Base-by-base conservation (phyloP, 1,140 invertebrate species). In the Aplysia californica region DNA sequence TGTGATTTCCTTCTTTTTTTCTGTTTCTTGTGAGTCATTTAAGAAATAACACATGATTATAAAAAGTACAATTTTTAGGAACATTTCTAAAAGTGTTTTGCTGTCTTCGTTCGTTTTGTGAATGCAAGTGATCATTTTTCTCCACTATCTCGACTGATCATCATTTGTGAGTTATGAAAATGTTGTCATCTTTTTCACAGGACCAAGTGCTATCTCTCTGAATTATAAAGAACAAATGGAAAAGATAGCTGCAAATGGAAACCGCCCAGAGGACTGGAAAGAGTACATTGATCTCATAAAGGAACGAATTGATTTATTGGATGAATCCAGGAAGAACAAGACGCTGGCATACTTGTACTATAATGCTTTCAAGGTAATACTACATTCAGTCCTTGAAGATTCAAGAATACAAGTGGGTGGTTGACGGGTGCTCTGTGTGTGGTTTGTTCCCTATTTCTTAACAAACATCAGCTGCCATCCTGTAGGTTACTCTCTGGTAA, bases 281-380 rank as follows among this genome's bases (percentile, higher is more conserved):
- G 58, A 64, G n/a, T 73, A 73, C 23, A 73, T 73, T 26, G 70
- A 73, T 31, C 10, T 18, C 3, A 23, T 73, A 15, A 73, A 73
- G 23, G 36, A 18, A 38, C 59, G 29, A 41, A 26, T n/a, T 3
- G 31, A 73, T 10, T 31, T 35, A 2, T 15, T 56, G 35, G 70
- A 73, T 38, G 70, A 73, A 21, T 26, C 4, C 56, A 59, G 21
- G 44, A 21, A 29, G n/a, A 73, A 59, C n/a, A 23, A 23, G 10
- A 61, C 31, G 20, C 36, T 73, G 10, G 26, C n/a, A 4, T 61
- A 73, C 15, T 5, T 59, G 23, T 73, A 73, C 38, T 38, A 15
- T 35, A 39, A 2, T 39, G 70, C 70, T n/a, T 73, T 73, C 56
- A 73, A 73, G 70, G 69, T 71, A 68, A 61, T 18, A n/a, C 10